Conservation (phyloP, 2,113 vertebrate species). For the Indicator maculatus region DNA sequence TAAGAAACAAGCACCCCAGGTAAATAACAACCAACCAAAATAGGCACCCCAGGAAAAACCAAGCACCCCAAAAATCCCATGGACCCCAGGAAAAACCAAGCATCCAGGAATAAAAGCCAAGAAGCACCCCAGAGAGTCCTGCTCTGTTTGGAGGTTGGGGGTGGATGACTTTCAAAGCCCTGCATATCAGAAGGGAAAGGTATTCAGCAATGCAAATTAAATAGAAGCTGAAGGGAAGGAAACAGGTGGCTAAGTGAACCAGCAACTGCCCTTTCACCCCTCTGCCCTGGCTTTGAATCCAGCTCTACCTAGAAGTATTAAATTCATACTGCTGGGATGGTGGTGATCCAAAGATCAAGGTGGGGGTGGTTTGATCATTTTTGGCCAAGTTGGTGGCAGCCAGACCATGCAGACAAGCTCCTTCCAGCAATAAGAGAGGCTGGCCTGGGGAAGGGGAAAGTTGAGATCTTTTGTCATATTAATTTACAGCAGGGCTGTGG, state of each 20-base stretch:
- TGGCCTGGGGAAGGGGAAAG: background rate
- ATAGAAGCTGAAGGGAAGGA: constrained; percentile 29
- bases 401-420: background rate
- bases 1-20: no score
- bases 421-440: background rate
- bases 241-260: constrained; percentile 64
- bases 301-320: constrained; percentile 28
- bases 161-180: background rate
- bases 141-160: background rate
- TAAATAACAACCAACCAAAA: no score
- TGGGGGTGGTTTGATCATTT: background rate
- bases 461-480: background rate
- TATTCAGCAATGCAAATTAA: constrained; percentile 29
- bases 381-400: background rate
- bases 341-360: background rate
- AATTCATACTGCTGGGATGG: constrained; percentile 17
- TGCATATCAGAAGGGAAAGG: background rate
- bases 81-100: background rate
- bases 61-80: no score
- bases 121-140: background rate
- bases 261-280: constrained; percentile 52
- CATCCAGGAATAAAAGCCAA: background rate
- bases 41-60: no score
- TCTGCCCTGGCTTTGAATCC: background rate
- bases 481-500: background rate